These are phyloP conservation scores for Mellilla xanthometata DNA, from an alignment of 2,888 invertebrate genomes.

Conservation along the genomic window DNA sequence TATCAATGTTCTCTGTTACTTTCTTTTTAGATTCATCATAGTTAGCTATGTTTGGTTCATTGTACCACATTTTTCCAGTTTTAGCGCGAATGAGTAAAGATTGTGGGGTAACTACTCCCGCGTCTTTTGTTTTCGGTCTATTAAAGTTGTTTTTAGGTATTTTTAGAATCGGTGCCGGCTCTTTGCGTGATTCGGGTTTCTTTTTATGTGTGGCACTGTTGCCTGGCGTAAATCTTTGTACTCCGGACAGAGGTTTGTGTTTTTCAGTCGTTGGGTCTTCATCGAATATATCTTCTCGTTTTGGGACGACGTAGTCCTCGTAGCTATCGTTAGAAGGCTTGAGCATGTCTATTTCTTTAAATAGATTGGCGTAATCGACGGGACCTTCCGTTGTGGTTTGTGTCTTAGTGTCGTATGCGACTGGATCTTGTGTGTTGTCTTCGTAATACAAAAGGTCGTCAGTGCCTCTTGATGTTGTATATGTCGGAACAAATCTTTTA, in stretches of 20 bases:
- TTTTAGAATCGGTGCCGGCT: too few species aligned
- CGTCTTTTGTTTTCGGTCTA: background rate
- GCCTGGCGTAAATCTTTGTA: background rate
- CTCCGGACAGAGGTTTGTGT: background rate
- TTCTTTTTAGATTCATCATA: constrained; percentile 10
- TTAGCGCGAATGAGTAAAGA: constrained; percentile 39
- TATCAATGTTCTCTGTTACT: constrained; percentile 1
- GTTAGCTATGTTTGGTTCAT: constrained; percentile 26
- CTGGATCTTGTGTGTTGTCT: background rate
- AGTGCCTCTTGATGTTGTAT: too few species aligned
- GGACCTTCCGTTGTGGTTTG: too few species aligned
- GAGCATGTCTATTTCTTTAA: constrained; percentile 32
- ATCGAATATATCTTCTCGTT: constrained; percentile 40
- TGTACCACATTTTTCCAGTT: constrained; percentile 40
- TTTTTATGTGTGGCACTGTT: too few species aligned
- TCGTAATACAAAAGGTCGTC: background rate
- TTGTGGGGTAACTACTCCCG: background rate
- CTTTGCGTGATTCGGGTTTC: too few species aligned
- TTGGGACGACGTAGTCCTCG: constrained; percentile 55
- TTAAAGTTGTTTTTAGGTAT: background rate
- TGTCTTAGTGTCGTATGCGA: too few species aligned
- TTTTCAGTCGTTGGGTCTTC: constrained; percentile 10
- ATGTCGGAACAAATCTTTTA: too few species aligned
- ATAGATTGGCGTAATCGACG: constrained; percentile 1
- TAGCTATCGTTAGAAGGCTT: constrained; percentile 48